These are phyloP conservation scores for Arge pagana DNA, from an alignment of 2,888 invertebrate genomes.

Conservation along the genomic window DNA sequence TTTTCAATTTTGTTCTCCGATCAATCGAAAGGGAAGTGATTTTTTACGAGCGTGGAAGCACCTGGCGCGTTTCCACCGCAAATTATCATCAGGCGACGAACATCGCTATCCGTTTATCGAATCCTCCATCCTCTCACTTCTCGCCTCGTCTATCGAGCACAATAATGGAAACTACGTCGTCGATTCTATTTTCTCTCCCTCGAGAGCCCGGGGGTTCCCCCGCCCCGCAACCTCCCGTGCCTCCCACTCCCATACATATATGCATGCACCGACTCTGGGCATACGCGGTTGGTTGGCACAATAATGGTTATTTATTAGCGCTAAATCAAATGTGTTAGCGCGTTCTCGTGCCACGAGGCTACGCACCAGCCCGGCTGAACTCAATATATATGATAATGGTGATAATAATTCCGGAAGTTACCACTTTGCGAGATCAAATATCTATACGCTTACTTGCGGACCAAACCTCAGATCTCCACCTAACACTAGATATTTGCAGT, in stretches of 20 bases:
- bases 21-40: too few species aligned
- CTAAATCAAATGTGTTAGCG: constrained; percentile 56
- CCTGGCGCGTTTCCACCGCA: too few species aligned
- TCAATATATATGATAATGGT: constrained; percentile 56
- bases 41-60: too few species aligned
- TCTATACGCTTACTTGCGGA: too few species aligned
- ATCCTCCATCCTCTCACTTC: constrained; percentile 35
- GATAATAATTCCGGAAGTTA: constrained; percentile 53
- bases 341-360: constrained; percentile 32
- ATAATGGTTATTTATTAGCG: constrained; percentile 58
- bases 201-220: constrained; percentile 28
- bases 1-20: too few species aligned
- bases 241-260: constrained; percentile 2
- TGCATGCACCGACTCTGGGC: not conserved
- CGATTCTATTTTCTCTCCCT: constrained; percentile 57
- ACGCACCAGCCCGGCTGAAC: constrained; percentile 28
- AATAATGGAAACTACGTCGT: constrained; percentile 57
- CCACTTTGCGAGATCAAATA: constrained; percentile 42
- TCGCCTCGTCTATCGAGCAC: constrained; percentile 44
- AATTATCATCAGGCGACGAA: too few species aligned
- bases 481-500: too few species aligned
- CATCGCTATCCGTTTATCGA: too few species aligned
- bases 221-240: not conserved
- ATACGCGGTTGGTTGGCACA: constrained; percentile 38
- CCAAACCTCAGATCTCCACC: too few species aligned